Evolutionary conservation across 1,140 invertebrate genomes (phyloP).

Genomic region (Eriocheir sinensis): DNA sequence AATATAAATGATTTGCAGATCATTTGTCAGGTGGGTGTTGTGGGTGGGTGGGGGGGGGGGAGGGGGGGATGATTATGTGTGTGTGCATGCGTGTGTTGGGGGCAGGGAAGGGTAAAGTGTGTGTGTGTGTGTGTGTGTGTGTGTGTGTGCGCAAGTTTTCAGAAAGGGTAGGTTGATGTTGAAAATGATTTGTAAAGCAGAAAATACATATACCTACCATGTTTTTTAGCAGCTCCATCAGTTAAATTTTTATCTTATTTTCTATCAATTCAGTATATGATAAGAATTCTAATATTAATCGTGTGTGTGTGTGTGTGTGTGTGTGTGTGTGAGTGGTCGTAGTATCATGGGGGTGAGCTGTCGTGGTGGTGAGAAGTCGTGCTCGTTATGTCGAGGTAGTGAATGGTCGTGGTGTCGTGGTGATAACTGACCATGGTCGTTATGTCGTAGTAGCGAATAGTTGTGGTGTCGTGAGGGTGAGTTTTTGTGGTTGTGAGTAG

Average conservation of each 20-base stretch:
- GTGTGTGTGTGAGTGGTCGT: background rate
- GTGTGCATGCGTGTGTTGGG: background rate
- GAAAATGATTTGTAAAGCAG: too few relatives aligned
- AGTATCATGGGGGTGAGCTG: too few relatives aligned
- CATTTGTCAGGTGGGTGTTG: background rate
- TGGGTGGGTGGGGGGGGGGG: background rate
- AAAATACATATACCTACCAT: too few relatives aligned
- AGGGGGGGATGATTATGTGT: background rate
- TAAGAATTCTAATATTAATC: too few relatives aligned
- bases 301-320: background rate
- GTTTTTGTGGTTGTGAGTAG: background rate
- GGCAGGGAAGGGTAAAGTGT: background rate
- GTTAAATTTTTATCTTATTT: too few relatives aligned
- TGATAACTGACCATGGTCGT: background rate
- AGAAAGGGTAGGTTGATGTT: too few relatives aligned
- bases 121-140: background rate
- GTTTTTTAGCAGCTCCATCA: too few relatives aligned
- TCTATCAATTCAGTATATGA: too few relatives aligned
- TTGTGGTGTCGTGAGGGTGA: background rate
- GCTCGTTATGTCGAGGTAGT: background rate
- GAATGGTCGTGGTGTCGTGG: background rate
- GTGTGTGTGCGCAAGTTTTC: too few relatives aligned
- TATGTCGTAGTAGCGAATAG: background rate
- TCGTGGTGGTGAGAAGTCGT: background rate
- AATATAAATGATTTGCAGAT: constrained; percentile 17